Evolutionary conservation across 2,113 vertebrate genomes (phyloP), one percentile per base, ranked within the genome.

Genomic region (Hystrix brachyura): DNA sequence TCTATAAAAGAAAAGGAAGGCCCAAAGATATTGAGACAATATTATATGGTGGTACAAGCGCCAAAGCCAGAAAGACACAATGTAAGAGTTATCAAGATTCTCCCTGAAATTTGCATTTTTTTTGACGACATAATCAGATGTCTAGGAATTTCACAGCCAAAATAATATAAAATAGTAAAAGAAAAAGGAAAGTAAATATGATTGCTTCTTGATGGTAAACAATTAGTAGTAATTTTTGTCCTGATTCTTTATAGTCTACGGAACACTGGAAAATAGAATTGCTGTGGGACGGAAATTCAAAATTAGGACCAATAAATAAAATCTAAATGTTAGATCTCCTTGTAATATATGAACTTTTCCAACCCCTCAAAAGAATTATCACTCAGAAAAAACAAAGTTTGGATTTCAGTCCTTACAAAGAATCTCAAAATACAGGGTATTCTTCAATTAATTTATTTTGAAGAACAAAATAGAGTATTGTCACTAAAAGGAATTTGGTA

Each of bases 401-500:
- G 38, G 15, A 91, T 71, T 89, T 85, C 65, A 78, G 53, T 71
- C 57, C 48, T 71, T 62, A 86, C 72, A 95, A 97, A 72, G 84
- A 83, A 76, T 72, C 55, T 95, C 80, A 85, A 72, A 96, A 95
- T 48, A 81, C 48, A 94, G 23, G 27, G 27, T 69, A 87, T 17
- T 62, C 79, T 27, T 60, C 83, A 76, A 84, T 65, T 83, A 69
- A 95, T 91, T 92, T 93, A 79, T 87, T 83, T 90, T 55, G 69
- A 95, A 94, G 80, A 88, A 93, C 76, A 90, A 94, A 95, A 84
- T 72, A 57, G 34, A 95, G 64, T 65, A 62, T 23, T 43, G 6
- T 65, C 71, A 86, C 19, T 53, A 32, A 97, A 85, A 96, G 87
- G 64, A 89, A 82, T 96, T 27, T 60, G 72, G 13, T 87, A 55